Evolutionary conservation across 2,888 invertebrate genomes (phyloP), one percentile per base, ranked within the genome.

Genomic region (Cotesia congregata): DNA sequence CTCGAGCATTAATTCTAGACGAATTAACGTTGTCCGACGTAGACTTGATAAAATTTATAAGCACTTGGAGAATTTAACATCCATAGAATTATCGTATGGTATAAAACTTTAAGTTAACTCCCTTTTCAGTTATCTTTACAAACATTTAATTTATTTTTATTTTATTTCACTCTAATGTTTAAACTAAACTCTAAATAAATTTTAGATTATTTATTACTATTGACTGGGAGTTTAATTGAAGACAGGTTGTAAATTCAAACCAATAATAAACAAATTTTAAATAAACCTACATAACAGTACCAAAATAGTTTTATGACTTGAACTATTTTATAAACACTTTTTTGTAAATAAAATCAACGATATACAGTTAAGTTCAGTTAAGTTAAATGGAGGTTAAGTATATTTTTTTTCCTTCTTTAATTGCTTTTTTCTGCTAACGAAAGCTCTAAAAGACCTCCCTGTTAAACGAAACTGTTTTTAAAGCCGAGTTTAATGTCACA

Each of bases 1-100:
- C 75, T 77, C 72, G 77, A 78, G 79, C 79, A 81, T 81, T 80
- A 79, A 81, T 80, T 81, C 79, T 80, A 70, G 78, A 80, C 79
- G 80, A 81, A 81, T 81, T 80, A 80, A 77, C 73, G 67, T 73
- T 73, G 73, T 50, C 65, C 72, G 72, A 64, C 65, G 73, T 67
- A 75, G 74, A 72, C 78, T 79, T 74, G 77, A 71, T 75, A 78
- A 81, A 80, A 81, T 80, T 81, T 81, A 81, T 79, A 78, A 77
- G 78, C 78, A 77, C 78, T 78, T 76, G 65, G 65, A 30, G 38
- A 65, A 65, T 65, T 65, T 65, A 30, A 12, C 65, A 65, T 30
- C 65, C 30, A 38, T 7, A 65, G 65, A 30, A 65, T 65, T 65
- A 65, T 65, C 30, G 30, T 30, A 65, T 65, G 38, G 12, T 30